phyloP scores from a whole-genome alignment of 2,888 invertebrate species.

The Latrodectus elegans region DNA sequence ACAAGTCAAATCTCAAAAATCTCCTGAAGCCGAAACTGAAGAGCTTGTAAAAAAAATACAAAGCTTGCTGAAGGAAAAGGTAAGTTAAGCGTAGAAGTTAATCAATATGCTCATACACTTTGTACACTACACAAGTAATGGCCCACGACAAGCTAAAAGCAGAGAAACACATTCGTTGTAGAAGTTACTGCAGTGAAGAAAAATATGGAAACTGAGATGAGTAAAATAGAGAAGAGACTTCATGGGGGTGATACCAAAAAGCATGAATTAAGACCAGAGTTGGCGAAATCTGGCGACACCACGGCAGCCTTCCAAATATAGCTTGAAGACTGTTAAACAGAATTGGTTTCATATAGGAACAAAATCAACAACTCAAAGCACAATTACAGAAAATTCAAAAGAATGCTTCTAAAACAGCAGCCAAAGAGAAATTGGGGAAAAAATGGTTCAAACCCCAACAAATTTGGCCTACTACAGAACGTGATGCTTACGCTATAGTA shows the following conservation, averaged over 20 bases:
- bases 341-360: constrained; percentile 87
- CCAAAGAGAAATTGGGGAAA: constrained; percentile 56
- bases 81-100: constrained; percentile 51
- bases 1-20: constrained; percentile 47
- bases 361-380: constrained; percentile 76
- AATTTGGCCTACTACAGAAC: not conserved
- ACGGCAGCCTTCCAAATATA: constrained; percentile 70
- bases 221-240: constrained; percentile 59
- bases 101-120: constrained; percentile 47
- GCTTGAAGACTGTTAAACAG: constrained; percentile 68
- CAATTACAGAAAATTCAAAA: constrained; percentile 57
- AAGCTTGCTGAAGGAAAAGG: constrained; percentile 47
- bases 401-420: constrained; percentile 30
- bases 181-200: constrained; percentile 43
- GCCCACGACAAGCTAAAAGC: constrained; percentile 47
- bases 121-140: constrained; percentile 33
- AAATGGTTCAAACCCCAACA: constrained; percentile 39
- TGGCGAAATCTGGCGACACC: constrained; percentile 71
- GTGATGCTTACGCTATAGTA: too few species aligned
- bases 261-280: constrained; percentile 70
- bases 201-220: constrained; percentile 47
- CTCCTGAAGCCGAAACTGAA: constrained; percentile 43
- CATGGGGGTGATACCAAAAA: constrained; percentile 70
- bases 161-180: constrained; percentile 49
- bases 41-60: constrained; percentile 56